Conservation (phyloP, 53 echinoderm and acorn worm genomes). For the Stichopus horrens region DNA sequence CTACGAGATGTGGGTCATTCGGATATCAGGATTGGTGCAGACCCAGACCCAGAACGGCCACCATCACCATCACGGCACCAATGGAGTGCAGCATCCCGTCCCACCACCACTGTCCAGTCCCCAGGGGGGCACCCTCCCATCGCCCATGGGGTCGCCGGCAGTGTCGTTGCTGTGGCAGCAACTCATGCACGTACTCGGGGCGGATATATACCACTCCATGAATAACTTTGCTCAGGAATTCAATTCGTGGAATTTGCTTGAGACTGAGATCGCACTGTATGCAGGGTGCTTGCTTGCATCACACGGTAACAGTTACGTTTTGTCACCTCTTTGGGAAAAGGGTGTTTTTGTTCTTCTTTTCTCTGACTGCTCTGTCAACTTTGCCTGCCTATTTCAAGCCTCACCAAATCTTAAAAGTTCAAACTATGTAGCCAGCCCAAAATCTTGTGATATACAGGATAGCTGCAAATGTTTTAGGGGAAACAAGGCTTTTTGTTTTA, state of each 20-base stretch:
- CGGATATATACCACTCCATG: constrained; percentile 88
- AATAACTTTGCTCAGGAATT: constrained; percentile 86
- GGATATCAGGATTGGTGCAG: constrained; percentile 82
- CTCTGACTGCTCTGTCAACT: too few relatives aligned
- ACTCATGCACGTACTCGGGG: constrained; percentile 75
- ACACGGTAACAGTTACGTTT: constrained; percentile 66
- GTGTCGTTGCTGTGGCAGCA: constrained; percentile 92
- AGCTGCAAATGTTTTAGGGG: too few relatives aligned
- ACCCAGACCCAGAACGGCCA: constrained; percentile 57
- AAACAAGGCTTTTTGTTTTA: too few relatives aligned
- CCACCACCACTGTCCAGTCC: constrained; percentile 56
- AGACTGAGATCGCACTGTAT: constrained; percentile 91
- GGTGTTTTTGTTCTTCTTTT: neutral
- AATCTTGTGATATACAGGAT: too few relatives aligned
- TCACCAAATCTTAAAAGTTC: too few relatives aligned
- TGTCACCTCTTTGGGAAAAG: neutral
- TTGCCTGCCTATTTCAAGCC: too few relatives aligned
- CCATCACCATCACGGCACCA: constrained; percentile 55
- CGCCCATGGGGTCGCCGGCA: constrained; percentile 49
- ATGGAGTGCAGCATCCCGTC: constrained; percentile 65
- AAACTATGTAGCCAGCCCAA: too few relatives aligned
- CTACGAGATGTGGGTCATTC: constrained; percentile 89
- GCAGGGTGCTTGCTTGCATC: constrained; percentile 72
- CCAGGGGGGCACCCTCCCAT: constrained; percentile 50
- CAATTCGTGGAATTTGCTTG: constrained; percentile 79